These are phyloP conservation scores for Cephalotes varians DNA, from an alignment of 2,888 invertebrate species.

Conservation along the genomic window DNA sequence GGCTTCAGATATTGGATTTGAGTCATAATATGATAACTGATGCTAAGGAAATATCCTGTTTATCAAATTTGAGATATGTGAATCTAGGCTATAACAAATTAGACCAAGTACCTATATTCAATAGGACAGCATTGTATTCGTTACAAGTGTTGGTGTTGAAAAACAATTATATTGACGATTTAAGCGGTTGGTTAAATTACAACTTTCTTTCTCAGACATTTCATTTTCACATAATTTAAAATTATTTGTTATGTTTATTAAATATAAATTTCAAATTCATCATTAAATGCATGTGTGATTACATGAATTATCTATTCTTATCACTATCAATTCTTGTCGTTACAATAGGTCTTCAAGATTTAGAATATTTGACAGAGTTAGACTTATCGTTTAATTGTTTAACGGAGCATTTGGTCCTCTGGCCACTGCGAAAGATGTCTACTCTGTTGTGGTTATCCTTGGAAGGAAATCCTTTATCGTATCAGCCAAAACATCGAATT, in stretches of 20 bases:
- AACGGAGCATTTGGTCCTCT: conserved; percentile 87
- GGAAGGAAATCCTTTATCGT: conserved; percentile 89
- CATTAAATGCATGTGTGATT: not conserved
- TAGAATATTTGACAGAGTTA: conserved; percentile 87
- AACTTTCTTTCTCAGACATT: not conserved
- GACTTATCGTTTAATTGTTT: conserved; percentile 90
- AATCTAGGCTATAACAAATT: conserved; percentile 90
- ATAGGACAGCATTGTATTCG: conserved; percentile 87
- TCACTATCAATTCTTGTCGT: not conserved
- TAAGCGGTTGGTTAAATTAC: conserved; percentile 84
- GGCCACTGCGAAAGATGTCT: conserved; percentile 87
- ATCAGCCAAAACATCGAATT: conserved; percentile 88
- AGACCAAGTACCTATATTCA: conserved; percentile 87
- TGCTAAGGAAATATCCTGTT: conserved; percentile 87
- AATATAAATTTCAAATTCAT: not conserved
- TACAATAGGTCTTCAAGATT: conserved; percentile 85
- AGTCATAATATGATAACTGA: conserved; percentile 89
- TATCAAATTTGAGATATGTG: conserved; percentile 88
- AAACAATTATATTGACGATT: conserved; percentile 89
- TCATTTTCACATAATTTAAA: not conserved
- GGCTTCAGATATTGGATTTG: conserved; percentile 88
- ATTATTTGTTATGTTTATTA: not conserved
- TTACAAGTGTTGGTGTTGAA: conserved; percentile 88
- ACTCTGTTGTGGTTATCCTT: conserved; percentile 87
- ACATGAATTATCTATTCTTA: not conserved